phyloP scores from a whole-genome alignment of 2,888 invertebrate genomes.

The Napeogenes inachia region DNA sequence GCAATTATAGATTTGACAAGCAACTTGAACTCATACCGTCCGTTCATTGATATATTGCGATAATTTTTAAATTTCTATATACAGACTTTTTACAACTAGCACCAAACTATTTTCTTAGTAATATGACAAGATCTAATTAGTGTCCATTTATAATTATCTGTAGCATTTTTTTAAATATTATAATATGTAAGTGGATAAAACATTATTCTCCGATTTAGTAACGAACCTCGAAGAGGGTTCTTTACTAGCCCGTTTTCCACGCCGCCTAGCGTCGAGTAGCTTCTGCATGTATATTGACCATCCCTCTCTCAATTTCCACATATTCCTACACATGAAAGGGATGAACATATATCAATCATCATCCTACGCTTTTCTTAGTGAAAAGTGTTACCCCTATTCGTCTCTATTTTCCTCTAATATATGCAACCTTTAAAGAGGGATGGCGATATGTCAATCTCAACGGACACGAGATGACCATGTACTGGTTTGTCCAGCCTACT shows the following conservation, averaged over 20 bases:
- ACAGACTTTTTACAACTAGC: background rate
- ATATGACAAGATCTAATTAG: too few relatives aligned
- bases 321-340: conserved; percentile 69
- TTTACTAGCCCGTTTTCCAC: conserved; percentile 37
- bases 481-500: conserved; percentile 57
- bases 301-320: conserved; percentile 66
- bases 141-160: too few relatives aligned
- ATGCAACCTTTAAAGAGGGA: conserved; percentile 54
- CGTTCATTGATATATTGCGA: too few relatives aligned
- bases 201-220: conserved; percentile 1
- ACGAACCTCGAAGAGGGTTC: conserved; percentile 30
- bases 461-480: conserved; percentile 64
- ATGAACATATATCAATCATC: conserved; percentile 63
- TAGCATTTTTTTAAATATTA: too few relatives aligned
- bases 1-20: conserved; percentile 41
- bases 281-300: conserved; percentile 47
- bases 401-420: conserved; percentile 63
- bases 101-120: background rate
- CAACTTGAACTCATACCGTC: conserved; percentile 1
- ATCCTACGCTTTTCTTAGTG: conserved; percentile 59
- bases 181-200: background rate
- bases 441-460: conserved; percentile 43
- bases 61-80: too few relatives aligned
- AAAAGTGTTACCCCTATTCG: conserved; percentile 68
- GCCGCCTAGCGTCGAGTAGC: conserved; percentile 74